These are phyloP conservation scores for Stenodema calcarata DNA, from an alignment of 2,888 invertebrate species.

Conservation along the genomic window DNA sequence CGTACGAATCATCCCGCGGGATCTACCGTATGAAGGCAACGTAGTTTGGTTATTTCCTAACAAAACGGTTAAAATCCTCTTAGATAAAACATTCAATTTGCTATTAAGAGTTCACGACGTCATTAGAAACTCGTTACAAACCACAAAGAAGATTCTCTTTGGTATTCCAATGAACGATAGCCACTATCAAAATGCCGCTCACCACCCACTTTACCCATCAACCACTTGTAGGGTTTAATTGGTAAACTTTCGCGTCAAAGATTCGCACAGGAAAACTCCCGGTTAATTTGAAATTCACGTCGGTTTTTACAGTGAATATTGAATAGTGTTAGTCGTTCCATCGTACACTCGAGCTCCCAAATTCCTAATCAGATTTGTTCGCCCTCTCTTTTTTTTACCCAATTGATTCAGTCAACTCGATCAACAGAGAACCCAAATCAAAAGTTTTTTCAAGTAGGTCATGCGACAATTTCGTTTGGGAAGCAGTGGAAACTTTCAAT, in stretches of 20 bases:
- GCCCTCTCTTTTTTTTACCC: not conserved
- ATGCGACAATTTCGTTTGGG: not conserved
- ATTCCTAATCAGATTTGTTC: not conserved
- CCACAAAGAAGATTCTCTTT: not conserved
- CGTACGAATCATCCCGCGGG: no score
- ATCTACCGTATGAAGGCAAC: no score
- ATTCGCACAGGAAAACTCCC: not conserved
- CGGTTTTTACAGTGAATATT: not conserved
- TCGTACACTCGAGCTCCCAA: not conserved
- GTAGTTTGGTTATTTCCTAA: no score
- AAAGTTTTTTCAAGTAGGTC: not conserved
- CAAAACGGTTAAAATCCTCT: not conserved
- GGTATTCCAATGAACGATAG: not conserved
- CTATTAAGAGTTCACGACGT: not conserved
- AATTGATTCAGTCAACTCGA: not conserved
- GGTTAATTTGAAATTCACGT: not conserved
- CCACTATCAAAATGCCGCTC: not conserved
- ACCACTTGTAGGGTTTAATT: not conserved
- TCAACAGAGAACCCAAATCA: not conserved
- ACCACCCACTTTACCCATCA: not conserved
- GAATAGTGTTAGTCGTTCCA: not conserved
- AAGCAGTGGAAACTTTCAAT: no score
- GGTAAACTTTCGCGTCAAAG: not conserved
- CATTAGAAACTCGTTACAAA: not conserved
- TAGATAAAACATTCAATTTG: not conserved